phyloP scores from a whole-genome alignment of 1,140 invertebrate species.

The Temnothorax curvispinosus region DNA sequence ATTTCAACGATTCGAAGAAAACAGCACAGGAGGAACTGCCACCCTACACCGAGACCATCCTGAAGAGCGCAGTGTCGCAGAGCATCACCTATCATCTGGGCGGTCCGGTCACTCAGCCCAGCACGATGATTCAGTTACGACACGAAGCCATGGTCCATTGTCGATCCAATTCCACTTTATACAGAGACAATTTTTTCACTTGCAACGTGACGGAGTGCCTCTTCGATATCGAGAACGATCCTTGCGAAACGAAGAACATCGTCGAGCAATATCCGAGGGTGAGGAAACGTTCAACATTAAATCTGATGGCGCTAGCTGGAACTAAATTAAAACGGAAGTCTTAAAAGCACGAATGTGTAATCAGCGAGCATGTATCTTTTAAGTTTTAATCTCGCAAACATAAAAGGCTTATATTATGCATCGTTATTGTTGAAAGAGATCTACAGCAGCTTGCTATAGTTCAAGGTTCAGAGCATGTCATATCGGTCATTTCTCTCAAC shows the following conservation, averaged over 20 bases:
- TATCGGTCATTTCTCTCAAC: background rate
- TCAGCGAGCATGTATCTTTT: background rate
- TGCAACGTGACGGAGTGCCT: constrained; percentile 87
- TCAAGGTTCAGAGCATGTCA: background rate
- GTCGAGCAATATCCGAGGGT: constrained; percentile 82
- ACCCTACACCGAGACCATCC: constrained; percentile 73
- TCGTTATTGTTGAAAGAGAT: background rate
- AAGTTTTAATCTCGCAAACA: background rate
- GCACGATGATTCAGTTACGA: constrained; percentile 79
- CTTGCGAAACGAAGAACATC: constrained; percentile 89
- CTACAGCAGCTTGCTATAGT: too few relatives aligned
- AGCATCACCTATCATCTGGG: constrained; percentile 81
- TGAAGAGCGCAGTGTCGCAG: constrained; percentile 79
- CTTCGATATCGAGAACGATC: constrained; percentile 89
- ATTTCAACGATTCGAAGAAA: background rate
- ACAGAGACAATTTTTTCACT: constrained; percentile 73
- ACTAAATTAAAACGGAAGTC: background rate
- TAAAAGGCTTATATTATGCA: background rate
- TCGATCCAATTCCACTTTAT: constrained; percentile 62
- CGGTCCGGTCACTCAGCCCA: constrained; percentile 82
- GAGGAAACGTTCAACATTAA: constrained; percentile 31
- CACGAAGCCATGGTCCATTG: constrained; percentile 82
- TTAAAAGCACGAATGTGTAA: background rate
- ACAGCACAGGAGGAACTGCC: constrained; percentile 64
- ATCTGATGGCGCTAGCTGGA: background rate